These are phyloP conservation scores for Protophormia terraenovae DNA, from an alignment of 2,888 invertebrate species.

Conservation along the genomic window DNA sequence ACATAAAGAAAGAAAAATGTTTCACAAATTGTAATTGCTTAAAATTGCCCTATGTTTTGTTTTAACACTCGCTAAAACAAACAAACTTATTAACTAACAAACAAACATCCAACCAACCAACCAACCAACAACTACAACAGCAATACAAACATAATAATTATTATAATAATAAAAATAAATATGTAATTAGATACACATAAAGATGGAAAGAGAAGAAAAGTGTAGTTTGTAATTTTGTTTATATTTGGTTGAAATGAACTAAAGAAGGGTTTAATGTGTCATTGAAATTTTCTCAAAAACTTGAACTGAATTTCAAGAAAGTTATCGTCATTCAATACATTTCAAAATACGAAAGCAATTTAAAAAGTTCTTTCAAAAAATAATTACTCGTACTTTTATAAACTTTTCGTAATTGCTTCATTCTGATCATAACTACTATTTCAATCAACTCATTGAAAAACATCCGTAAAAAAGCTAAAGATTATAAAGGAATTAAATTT, in stretches of 20 bases:
- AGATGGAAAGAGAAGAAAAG: background rate
- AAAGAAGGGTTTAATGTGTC: slow-evolving; percentile 6
- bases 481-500: too few species aligned
- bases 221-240: background rate
- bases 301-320: background rate
- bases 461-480: too few species aligned
- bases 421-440: too few species aligned
- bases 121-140: background rate
- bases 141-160: slow-evolving; percentile 5
- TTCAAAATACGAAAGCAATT: too few species aligned
- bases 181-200: background rate
- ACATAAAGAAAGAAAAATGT: slow-evolving; percentile 1
- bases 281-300: background rate
- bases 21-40: slow-evolving; percentile 41
- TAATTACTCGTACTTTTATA: too few species aligned
- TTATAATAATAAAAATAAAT: slow-evolving; percentile 24
- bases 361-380: too few species aligned
- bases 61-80: slow-evolving; percentile 9
- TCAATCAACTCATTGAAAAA: too few species aligned
- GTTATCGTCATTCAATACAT: background rate
- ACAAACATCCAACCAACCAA: too few species aligned
- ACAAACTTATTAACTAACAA: background rate
- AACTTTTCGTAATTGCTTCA: too few species aligned
- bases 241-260: background rate
- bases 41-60: slow-evolving; percentile 24